Evolutionary conservation across 2,888 invertebrate genomes (phyloP).

Genomic region (Zygaena filipendulae): DNA sequence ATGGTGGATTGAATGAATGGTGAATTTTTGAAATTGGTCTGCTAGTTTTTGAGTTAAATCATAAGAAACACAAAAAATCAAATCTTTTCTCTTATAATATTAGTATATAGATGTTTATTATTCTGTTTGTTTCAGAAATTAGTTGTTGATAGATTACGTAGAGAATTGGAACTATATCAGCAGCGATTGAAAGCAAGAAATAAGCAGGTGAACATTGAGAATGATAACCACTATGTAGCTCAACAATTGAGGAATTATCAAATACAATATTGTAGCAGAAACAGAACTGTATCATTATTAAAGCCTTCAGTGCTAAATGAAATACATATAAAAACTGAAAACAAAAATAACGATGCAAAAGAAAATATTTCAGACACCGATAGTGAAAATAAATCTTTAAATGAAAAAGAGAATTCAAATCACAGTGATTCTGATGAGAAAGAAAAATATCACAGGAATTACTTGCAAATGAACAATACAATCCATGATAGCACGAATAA

Average conservation of each 20-base stretch:
- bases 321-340: conserved; percentile 53
- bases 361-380: conserved; percentile 46
- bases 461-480: conserved; percentile 30
- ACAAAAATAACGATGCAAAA: conserved; percentile 33
- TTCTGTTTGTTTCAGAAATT: too few relatives aligned
- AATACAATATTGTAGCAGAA: conserved; percentile 39
- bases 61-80: too few relatives aligned
- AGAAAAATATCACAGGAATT: conserved; percentile 38
- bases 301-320: conserved; percentile 59
- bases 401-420: conserved; percentile 49
- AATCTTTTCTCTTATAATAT: too few relatives aligned
- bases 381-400: conserved; percentile 35
- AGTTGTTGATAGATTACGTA: conserved; percentile 64
- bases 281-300: conserved; percentile 43
- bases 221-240: conserved; percentile 52
- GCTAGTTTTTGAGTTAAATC: too few relatives aligned
- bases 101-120: too few relatives aligned
- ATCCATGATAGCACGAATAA: conserved; percentile 48
- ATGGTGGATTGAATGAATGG: too few relatives aligned
- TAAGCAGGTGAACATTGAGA: conserved; percentile 49
- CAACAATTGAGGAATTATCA: conserved; percentile 57
- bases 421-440: conserved; percentile 40
- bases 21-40: too few relatives aligned
- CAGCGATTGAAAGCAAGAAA: conserved; percentile 51
- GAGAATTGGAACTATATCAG: conserved; percentile 66